Evolutionary conservation across 23 tunicate species (phyloP), one percentile per base, ranked within the genome.

Genomic region (Styela clava): DNA sequence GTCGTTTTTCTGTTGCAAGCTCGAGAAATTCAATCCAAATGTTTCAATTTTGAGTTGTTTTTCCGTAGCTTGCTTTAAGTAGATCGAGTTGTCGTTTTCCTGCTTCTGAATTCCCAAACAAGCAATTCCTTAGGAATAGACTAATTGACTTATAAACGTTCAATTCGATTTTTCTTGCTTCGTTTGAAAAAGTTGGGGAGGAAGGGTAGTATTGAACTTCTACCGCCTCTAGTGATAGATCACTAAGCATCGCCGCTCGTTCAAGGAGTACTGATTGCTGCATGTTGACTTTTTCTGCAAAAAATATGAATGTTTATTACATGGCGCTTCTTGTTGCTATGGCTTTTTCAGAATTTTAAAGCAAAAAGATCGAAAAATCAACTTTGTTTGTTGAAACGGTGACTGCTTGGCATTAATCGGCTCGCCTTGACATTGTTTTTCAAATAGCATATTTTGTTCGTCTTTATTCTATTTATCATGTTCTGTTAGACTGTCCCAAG

Each of bases 211-310:
- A 90, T 31, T 56, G 64, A 12, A 87, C 72, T 24, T 68, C 52
- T 0, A 89, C 31, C 7, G 88, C 28, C 25, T 61, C 78, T 26
- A 84, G 33, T 2, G 88, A 82, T 2, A 83, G 32, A 33, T 71
- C 63, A 9, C 69, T 64, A 2, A 30, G 28, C 0, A 82, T 56
- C 22, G 86, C 72, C 1, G 69, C 65, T 20, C 52, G 82, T 26
- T 90, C 78, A 28, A 90, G 78, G 65, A 85, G 74, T 2, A 85
- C 32, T 19, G 82, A 69, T 33, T 90, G 95, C 83, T 90, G 95
- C 0, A 52, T 20, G 20, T 74, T 69, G 18, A 89, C 78, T 21
- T 61, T 33, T 35, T 82, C 95, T 89, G 70, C 2, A 44, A 44
- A 44, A 31, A 22, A 0, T 19, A 44, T 36, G 35, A 1, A 1